These are phyloP conservation scores for Drosophila atripex DNA, from an alignment of 2,888 invertebrate species.

Conservation along the genomic window DNA sequence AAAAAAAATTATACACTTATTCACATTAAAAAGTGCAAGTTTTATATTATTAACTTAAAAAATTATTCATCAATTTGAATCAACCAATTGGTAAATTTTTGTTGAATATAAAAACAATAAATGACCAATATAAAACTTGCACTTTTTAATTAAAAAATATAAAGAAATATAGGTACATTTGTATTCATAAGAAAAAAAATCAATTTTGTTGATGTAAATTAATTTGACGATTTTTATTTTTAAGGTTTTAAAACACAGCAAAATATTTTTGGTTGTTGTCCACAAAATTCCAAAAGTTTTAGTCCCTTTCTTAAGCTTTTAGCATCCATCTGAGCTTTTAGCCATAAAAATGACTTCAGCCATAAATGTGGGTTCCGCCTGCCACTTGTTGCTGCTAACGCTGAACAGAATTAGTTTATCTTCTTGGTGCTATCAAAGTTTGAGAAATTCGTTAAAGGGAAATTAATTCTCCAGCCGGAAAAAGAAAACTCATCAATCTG, in stretches of 20 bases:
- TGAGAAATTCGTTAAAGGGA: conserved; percentile 27
- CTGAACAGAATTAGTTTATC: background rate
- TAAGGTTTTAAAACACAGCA: background rate
- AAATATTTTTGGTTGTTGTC: background rate
- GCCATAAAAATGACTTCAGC: conserved; percentile 27
- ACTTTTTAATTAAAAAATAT: too few species aligned
- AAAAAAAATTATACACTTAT: too few species aligned
- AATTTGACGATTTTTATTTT: background rate
- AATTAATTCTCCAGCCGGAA: conserved; percentile 30
- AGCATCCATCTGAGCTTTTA: conserved; percentile 29
- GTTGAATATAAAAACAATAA: too few species aligned
- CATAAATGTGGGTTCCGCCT: background rate
- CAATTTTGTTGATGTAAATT: background rate
- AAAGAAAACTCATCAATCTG: conserved; percentile 52
- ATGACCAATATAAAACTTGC: too few species aligned
- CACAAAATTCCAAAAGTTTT: background rate
- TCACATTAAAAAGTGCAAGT: too few species aligned
- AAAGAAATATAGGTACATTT: background rate
- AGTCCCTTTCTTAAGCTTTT: conserved; percentile 4
- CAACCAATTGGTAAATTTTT: too few species aligned
- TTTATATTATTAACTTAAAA: too few species aligned
- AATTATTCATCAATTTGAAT: too few species aligned
- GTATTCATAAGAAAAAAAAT: background rate
- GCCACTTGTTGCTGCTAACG: conserved; percentile 53
- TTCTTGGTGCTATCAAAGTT: conserved; percentile 17